Percentiles rank a stretch among this genome's conserved stretches.
Evolutionary conservation across 2,113 vertebrate genomes (phyloP).

Genomic region (Grammomys dolichurus): DNA sequence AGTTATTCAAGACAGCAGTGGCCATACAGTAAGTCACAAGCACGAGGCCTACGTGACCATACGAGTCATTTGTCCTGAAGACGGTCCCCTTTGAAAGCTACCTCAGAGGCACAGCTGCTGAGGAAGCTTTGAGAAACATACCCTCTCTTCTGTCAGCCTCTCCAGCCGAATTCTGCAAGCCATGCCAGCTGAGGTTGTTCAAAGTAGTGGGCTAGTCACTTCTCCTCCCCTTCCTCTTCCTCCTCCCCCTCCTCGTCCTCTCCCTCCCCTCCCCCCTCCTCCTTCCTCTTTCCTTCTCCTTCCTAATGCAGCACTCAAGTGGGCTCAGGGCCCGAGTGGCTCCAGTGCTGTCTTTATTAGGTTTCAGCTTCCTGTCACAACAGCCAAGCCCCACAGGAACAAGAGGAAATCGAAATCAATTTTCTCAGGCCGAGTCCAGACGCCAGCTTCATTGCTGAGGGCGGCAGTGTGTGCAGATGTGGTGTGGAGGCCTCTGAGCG

Average conservation of each 20-base stretch:
- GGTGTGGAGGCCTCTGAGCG: neutral
- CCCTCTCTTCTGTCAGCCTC: neutral
- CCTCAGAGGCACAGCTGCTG: neutral
- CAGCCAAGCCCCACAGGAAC: conserved; percentile 9
- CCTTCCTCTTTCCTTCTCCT: neutral
- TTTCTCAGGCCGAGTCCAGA: neutral
- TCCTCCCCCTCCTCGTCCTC: too few species aligned
- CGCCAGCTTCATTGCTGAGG: neutral
- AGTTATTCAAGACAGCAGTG: neutral
- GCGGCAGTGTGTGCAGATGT: neutral
- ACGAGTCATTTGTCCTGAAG: neutral
- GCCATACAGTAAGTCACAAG: neutral
- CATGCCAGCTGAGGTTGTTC: neutral
- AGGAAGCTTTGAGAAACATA: neutral
- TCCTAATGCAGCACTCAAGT: too few species aligned
- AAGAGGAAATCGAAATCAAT: conserved; percentile 55
- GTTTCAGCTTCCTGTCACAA: conserved; percentile 21
- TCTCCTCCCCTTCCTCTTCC: too few species aligned
- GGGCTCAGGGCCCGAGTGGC: neutral
- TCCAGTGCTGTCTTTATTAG: neutral
- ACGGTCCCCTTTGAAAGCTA: neutral
- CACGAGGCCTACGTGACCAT: neutral
- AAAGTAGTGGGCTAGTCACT: neutral
- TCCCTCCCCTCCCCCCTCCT: neutral
- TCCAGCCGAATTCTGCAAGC: too few species aligned